These are phyloP conservation scores for Tachina grossa DNA, from an alignment of 2,888 invertebrate species.

Conservation along the genomic window DNA sequence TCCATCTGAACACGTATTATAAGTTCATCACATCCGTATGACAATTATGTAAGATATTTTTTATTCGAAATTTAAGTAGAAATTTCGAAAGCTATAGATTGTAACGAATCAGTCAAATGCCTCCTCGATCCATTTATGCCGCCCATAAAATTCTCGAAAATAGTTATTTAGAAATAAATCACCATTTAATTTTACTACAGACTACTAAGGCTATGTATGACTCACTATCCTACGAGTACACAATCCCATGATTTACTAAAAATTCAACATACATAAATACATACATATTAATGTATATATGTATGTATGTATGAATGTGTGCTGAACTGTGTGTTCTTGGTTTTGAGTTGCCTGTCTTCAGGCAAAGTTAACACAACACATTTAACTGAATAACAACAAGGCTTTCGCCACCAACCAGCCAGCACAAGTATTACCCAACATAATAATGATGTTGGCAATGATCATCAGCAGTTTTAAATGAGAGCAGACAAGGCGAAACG, in stretches of 20 bases:
- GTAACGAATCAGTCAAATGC: background rate
- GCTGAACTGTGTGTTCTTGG: slow-evolving; percentile 52
- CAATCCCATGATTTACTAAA: no score
- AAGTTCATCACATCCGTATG: no score
- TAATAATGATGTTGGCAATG: slow-evolving; percentile 24
- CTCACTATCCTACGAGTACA: no score
- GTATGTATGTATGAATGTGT: background rate
- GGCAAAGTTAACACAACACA: slow-evolving; percentile 63
- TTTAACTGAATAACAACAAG: slow-evolving; percentile 46
- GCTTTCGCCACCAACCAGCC: slow-evolving; percentile 33
- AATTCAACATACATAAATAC: background rate
- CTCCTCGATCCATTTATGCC: slow-evolving; percentile 27
- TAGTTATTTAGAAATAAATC: no score
- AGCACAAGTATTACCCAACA: slow-evolving; percentile 35
- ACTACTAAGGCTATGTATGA: no score
- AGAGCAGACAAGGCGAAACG: slow-evolving; percentile 57
- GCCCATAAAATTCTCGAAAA: no score
- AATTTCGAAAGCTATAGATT: background rate
- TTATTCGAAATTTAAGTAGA: background rate
- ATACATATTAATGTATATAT: background rate
- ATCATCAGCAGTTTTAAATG: slow-evolving; percentile 36
- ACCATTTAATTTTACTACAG: no score
- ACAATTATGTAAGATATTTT: background rate
- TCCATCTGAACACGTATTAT: background rate
- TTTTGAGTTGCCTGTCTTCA: slow-evolving; percentile 58